phyloP scores from a whole-genome alignment of 2,888 invertebrate species.

The Athalia rosae region DNA sequence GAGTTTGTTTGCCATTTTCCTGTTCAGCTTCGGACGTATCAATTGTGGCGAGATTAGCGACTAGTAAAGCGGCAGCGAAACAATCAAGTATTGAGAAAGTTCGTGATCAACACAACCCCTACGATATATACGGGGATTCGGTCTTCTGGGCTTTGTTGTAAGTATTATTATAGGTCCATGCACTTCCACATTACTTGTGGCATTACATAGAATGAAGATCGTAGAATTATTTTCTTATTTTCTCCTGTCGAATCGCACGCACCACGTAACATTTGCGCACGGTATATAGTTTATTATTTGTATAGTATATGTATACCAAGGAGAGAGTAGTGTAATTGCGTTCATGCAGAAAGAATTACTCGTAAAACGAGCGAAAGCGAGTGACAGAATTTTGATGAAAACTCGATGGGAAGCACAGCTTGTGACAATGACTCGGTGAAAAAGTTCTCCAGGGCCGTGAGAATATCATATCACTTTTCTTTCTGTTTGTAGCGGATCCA shows the following conservation, averaged over 20 bases:
- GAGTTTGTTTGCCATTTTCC: constrained; percentile 83
- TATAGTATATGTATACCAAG: constrained; percentile 6
- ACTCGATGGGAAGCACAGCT: not conserved
- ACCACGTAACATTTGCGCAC: constrained; percentile 16
- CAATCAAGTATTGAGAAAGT: constrained; percentile 77
- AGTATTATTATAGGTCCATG: constrained; percentile 64
- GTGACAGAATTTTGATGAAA: constrained; percentile 35
- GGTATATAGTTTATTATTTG: not conserved
- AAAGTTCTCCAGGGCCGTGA: constrained; percentile 6
- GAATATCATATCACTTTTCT: constrained; percentile 16
- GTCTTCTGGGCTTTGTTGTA: constrained; percentile 84
- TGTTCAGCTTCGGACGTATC: constrained; percentile 81
- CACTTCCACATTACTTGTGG: not conserved
- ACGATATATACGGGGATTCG: constrained; percentile 80
- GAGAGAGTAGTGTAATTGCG: constrained; percentile 28
- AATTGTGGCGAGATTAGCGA: constrained; percentile 71
- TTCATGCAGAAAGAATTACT: constrained; percentile 14
- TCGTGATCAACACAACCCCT: constrained; percentile 81
- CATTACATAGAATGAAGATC: too few relatives aligned
- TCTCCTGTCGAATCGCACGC: not conserved
- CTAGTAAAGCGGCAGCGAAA: constrained; percentile 74
- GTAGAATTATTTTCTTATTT: not conserved
- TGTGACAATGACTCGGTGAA: not conserved
- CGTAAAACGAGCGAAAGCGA: constrained; percentile 27
- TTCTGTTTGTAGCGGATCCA: constrained; percentile 75